Conservation (phyloP, 2,797 vertebrate species). For the Sparidentex hasta region DNA sequence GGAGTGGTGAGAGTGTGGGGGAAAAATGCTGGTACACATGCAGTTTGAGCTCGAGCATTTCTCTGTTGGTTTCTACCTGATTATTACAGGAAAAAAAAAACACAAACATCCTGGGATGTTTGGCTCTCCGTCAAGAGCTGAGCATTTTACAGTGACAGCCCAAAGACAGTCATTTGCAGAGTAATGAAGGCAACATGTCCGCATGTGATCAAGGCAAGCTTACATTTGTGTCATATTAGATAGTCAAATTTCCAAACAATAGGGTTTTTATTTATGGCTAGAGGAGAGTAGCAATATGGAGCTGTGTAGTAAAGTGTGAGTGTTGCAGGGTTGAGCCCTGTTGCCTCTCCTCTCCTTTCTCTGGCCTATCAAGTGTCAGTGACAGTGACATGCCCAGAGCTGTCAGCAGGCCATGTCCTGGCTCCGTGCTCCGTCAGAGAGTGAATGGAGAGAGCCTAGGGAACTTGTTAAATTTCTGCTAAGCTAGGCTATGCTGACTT, state of each 20-base stretch:
- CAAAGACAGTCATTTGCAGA: conserved; percentile 36
- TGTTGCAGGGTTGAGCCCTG: conserved; percentile 52
- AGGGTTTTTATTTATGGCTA: conserved; percentile 21
- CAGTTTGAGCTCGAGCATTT: conserved; percentile 69
- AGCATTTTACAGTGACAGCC: conserved; percentile 47
- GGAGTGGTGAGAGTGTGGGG: conserved; percentile 70
- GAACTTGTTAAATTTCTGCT: conserved; percentile 87
- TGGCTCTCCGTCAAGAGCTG: conserved; percentile 53
- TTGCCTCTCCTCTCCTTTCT: conserved; percentile 51
- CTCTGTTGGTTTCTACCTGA: conserved; percentile 70
- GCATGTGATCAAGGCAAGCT: conserved; percentile 12
- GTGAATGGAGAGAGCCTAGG: conserved; percentile 79
- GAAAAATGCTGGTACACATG: conserved; percentile 68
- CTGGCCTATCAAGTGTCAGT: conserved; percentile 77
- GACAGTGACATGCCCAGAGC: conserved; percentile 80
- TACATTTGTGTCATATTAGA: conserved; percentile 25
- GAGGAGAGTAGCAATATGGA: conserved; percentile 34
- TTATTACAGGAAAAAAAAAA: conserved; percentile 72
- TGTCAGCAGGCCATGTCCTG: conserved; percentile 80
- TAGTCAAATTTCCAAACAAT: conserved; percentile 30
- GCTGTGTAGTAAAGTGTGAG: conserved; percentile 54
- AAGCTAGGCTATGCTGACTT: conserved; percentile 81
- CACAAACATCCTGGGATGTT: conserved; percentile 61
- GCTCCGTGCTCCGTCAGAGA: conserved; percentile 72
- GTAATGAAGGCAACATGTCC: conserved; percentile 20